Percentiles rank a stretch among this genome's conserved stretches.
Evolutionary conservation across 2,797 vertebrate genomes (phyloP).

Genomic region (Rhynchonycteris naso): DNA sequence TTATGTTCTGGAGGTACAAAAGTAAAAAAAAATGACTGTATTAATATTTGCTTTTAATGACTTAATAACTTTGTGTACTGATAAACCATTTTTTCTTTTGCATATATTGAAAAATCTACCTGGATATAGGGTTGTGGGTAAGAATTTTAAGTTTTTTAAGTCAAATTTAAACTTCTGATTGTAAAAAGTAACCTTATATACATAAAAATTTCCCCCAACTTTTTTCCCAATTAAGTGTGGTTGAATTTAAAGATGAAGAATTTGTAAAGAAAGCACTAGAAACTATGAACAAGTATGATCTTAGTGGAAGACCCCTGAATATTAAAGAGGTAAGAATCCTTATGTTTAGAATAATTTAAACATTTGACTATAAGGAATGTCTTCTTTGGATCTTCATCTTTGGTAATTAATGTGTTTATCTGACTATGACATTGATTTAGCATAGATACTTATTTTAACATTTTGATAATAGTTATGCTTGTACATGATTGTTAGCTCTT

Average conservation of each 20-base stretch:
- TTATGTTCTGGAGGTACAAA: conserved; percentile 78
- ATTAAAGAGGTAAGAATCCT: conserved; percentile 94
- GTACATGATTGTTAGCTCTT: conserved; percentile 30
- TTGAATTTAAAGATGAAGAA: conserved; percentile 99
- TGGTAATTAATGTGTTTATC: conserved; percentile 8
- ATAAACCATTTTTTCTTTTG: conserved; percentile 81
- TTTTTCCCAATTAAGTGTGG: conserved; percentile 90
- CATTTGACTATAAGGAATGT: not conserved
- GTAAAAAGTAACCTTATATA: conserved; percentile 54
- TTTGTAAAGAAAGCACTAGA: conserved; percentile 98
- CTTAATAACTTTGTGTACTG: conserved; percentile 78
- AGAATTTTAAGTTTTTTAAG: conserved; percentile 79
- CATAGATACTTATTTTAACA: conserved; percentile 1
- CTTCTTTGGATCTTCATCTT: conserved; percentile 58
- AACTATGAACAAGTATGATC: conserved; percentile 97
- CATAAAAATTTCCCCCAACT: conserved; percentile 78
- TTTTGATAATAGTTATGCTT: conserved; percentile 48
- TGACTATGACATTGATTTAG: not conserved
- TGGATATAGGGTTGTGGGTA: conserved; percentile 90
- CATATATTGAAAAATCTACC: conserved; percentile 83
- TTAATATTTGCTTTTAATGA: conserved; percentile 79
- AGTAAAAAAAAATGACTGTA: conserved; percentile 64
- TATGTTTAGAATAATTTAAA: conserved; percentile 65
- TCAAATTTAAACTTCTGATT: conserved; percentile 75
- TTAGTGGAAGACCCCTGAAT: conserved; percentile 96